Evolutionary conservation across 2,113 vertebrate species (phyloP), one percentile per base, ranked within the genome.

Genomic region (Taurulus bubalis): DNA sequence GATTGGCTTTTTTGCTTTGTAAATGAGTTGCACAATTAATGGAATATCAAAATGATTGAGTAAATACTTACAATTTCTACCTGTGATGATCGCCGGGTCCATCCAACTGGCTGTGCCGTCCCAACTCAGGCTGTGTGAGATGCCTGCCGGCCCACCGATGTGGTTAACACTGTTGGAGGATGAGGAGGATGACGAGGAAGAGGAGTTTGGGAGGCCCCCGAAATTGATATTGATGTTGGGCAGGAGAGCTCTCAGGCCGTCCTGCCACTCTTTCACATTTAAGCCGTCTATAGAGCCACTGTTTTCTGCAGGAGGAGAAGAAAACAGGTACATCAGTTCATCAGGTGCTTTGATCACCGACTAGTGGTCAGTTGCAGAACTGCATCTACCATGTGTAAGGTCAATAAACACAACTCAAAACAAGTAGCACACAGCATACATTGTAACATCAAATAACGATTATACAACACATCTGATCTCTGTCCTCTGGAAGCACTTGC

Each of bases 151-250:
- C 94, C 96, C 96, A 90, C 97, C 98, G 88, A 97, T 97, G 96
- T 99, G 98, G 94, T 96, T 98, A 95, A 98, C 97, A 95, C 97
- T 98, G 96, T 97, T 98, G 92, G 97, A 97, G 91, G 98, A 97
- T 86, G 97, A 98, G 65, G 95, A 95, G 71, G 95, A 96, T 64
- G 95, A 95, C 85, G 94, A 95, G 60, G 95, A 95, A 20, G 95
- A 95, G 70, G 97, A 97, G 96, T 97, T 99, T 92, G 97, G 97
- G 94, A 99, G 97, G 94, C 98, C 98, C 95, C 97, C 98, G 92
- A 99, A 99, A 96, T 97, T 99, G 96, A 99, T 99, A 95, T 99
- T 99, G 95, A 99, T 99, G 96, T 99, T 99, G 94, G 98, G 98
- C 94, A 99, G 95, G 93, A 99, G 98, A 91, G 98, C 98, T 96